Conservation (phyloP, 2,888 invertebrate species). For the Drosophila parthenogenetica region DNA sequence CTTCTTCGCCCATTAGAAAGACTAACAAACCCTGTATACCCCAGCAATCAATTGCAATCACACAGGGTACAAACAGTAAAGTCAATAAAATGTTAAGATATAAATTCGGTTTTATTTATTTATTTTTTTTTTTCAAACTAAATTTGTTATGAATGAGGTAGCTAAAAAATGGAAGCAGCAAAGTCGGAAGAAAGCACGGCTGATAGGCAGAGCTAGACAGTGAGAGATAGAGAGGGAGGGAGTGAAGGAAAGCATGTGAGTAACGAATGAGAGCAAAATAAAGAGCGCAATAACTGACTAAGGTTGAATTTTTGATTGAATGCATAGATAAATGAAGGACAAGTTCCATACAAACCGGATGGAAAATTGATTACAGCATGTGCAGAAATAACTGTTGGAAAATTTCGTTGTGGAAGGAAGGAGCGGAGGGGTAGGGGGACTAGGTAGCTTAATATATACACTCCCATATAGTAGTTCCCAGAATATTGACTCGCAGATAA, state of each 20-base stretch:
- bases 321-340: slow-evolving; percentile 71
- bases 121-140: slow-evolving; percentile 40
- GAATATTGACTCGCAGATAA: slow-evolving; percentile 28
- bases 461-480: background rate
- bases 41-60: background rate
- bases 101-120: slow-evolving; percentile 52
- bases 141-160: slow-evolving; percentile 50
- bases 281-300: slow-evolving; percentile 43
- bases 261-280: slow-evolving; percentile 9
- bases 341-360: slow-evolving; percentile 52
- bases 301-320: slow-evolving; percentile 72
- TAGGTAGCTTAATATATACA: background rate
- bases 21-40: background rate
- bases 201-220: background rate
- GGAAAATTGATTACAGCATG: slow-evolving; percentile 68
- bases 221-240: background rate
- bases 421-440: no score
- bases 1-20: no score
- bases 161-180: background rate
- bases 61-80: slow-evolving; percentile 18
- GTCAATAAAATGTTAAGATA: slow-evolving; percentile 47
- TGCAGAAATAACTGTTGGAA: slow-evolving; percentile 46
- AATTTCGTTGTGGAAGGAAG: no score
- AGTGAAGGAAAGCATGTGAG: background rate
- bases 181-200: background rate